Evolutionary conservation across 2,113 vertebrate species (phyloP), one percentile per base, ranked within the genome.

Genomic region (Paralichthys olivaceus): DNA sequence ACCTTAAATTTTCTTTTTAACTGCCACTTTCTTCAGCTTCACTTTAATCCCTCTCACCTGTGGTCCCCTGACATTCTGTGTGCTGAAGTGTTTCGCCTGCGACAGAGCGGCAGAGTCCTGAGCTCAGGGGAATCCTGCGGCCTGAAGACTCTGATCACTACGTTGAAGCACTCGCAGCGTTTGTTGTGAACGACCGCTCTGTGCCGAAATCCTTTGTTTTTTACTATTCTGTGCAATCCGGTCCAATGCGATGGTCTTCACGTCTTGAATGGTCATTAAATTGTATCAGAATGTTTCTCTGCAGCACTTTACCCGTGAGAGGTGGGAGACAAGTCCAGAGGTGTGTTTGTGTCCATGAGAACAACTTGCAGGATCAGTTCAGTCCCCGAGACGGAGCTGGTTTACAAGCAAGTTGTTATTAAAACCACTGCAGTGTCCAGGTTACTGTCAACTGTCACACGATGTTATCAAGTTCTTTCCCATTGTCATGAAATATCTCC

Each of bases 251-350:
- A 64, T 22, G 72, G 70, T 61, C 45, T 49, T 70, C 20, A 19
- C 1, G 4, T 43, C 8, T 29, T 80, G 61, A 75, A 59, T 15
- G 19, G 11, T 64, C 78, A 32, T 83, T 54, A 8, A 19, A 4
- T 71, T 43, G 55, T 69, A 47, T 64, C 67, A 7, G 80, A 84
- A 75, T 80, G 67, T 89, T 63, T 84, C 49, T 83, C 80, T 72
- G 79, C 75, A 87, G 89, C 89, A 90, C 85, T 90, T 89, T 84
- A 89, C 67, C 79, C 56, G 14, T 5, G 20, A 72, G 40, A 59
- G 29, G 62, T 53, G 66, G 61, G 60, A 67, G 65, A 45, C 29
- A 2, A 0, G 53, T 79, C 81, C 76, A 72, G 25, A 68, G 23
- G 20, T 65, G 28, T 17, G 58, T 56, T 67, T 79, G 17, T 72